These are phyloP conservation scores for Upupa epops DNA, from an alignment of 2,113 vertebrate genomes.

Conservation along the genomic window DNA sequence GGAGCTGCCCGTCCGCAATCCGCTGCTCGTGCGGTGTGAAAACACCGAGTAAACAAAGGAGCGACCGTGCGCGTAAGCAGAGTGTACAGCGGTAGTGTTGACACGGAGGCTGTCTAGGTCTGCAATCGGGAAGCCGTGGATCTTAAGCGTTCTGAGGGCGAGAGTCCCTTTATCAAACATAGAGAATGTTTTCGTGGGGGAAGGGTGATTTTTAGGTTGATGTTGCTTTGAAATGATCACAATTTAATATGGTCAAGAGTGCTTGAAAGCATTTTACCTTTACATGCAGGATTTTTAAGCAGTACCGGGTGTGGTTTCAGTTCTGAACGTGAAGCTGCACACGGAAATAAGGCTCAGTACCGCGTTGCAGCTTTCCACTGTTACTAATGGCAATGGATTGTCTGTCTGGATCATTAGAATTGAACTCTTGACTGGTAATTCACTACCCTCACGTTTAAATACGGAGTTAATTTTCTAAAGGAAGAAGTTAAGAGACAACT, in stretches of 20 bases:
- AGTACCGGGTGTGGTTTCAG: accelerated
- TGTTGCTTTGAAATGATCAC: not conserved
- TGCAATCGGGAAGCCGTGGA: accelerated
- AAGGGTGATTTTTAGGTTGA: not conserved
- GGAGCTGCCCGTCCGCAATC: not conserved
- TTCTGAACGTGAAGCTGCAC: not conserved
- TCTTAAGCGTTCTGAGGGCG: too few relatives aligned
- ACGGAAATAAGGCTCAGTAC: accelerated
- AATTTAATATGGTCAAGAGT: accelerated
- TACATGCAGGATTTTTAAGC: not conserved
- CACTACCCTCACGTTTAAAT: accelerated
- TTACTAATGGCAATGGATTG: not conserved
- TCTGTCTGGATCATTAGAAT: accelerated
- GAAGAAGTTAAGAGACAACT: not conserved
- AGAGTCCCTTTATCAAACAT: not conserved
- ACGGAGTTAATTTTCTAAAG: accelerated
- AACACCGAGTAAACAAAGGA: accelerated
- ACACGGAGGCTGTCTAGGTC: accelerated
- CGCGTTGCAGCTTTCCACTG: not conserved
- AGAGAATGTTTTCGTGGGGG: accelerated
- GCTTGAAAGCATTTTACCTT: not conserved
- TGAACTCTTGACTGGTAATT: not conserved
- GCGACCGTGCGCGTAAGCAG: accelerated
- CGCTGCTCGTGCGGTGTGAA: accelerated
- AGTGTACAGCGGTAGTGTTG: accelerated